Conservation (phyloP, 2,888 invertebrate species). For the Lasius platythorax region DNA sequence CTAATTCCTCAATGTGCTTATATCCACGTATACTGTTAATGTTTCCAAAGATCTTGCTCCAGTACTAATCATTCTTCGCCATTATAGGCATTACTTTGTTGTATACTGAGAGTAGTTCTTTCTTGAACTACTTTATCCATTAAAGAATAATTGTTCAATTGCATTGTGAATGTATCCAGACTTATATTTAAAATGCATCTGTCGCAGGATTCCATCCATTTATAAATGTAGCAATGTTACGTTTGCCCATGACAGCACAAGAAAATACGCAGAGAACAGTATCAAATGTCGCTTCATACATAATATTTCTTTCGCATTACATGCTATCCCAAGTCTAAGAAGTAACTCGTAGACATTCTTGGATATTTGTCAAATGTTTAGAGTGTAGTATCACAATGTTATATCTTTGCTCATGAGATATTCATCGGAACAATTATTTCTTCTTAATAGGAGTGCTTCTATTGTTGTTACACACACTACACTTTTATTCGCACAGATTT, state of each 20-base stretch:
- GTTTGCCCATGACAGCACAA: constrained; percentile 65
- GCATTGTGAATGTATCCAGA: constrained; percentile 78
- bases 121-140: constrained; percentile 81
- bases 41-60: constrained; percentile 58
- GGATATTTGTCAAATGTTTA: constrained; percentile 32
- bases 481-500: constrained; percentile 44
- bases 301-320: constrained; percentile 31
- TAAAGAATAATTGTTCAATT: constrained; percentile 81
- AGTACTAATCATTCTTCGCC: constrained; percentile 71
- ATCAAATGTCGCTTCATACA: constrained; percentile 50
- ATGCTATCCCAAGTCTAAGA: constrained; percentile 67
- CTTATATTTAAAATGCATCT: constrained; percentile 78
- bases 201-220: constrained; percentile 82
- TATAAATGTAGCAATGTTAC: constrained; percentile 76
- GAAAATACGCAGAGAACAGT: constrained; percentile 52
- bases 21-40: constrained; percentile 47
- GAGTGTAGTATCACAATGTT: constrained; percentile 57
- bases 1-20: constrained; percentile 46
- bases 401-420: not conserved
- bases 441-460: constrained; percentile 9
- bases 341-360: constrained; percentile 60
- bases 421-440: not conserved
- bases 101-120: constrained; percentile 67
- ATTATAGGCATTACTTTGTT: constrained; percentile 64
- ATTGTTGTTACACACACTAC: constrained; percentile 47